Evolutionary conservation across 2,888 invertebrate species (phyloP).

Genomic region (Aphidoletes aphidimyza): DNA sequence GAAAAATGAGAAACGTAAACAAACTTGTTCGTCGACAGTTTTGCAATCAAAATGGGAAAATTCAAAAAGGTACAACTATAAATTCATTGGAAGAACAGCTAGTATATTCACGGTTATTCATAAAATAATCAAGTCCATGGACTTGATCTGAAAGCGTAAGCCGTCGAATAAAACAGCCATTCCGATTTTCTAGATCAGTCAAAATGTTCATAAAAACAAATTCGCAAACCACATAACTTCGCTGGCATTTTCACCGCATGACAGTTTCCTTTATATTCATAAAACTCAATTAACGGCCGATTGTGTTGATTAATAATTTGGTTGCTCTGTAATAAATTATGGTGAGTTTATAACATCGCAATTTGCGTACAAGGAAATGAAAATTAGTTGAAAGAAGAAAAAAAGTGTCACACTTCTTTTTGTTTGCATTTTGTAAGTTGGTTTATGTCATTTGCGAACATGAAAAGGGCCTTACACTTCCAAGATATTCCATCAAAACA

Average conservation of each 20-base stretch:
- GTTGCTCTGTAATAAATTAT: neutral
- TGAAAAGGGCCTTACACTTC: neutral
- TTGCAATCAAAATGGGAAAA: neutral
- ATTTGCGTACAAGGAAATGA: too few species aligned
- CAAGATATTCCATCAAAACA: conserved; percentile 6
- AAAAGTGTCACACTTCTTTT: neutral
- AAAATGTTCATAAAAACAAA: neutral
- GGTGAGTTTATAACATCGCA: neutral
- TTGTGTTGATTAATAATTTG: conserved; percentile 48
- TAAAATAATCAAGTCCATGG: conserved; percentile 12
- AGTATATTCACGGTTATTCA: neutral
- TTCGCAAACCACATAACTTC: too few species aligned
- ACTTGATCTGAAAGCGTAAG: neutral
- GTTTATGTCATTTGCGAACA: conserved; percentile 24
- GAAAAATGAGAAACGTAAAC: conserved; percentile 28
- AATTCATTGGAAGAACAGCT: neutral
- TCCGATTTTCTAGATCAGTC: neutral
- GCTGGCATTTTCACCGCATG: too few species aligned
- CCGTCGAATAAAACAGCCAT: too few species aligned
- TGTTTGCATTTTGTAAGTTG: neutral
- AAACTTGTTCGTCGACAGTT: neutral
- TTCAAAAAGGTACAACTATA: neutral
- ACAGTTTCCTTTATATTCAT: neutral
- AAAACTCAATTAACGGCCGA: conserved; percentile 4
- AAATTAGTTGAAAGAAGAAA: neutral